phyloP scores from a whole-genome alignment of 2,113 vertebrate species.

The Galbula dea region DNA sequence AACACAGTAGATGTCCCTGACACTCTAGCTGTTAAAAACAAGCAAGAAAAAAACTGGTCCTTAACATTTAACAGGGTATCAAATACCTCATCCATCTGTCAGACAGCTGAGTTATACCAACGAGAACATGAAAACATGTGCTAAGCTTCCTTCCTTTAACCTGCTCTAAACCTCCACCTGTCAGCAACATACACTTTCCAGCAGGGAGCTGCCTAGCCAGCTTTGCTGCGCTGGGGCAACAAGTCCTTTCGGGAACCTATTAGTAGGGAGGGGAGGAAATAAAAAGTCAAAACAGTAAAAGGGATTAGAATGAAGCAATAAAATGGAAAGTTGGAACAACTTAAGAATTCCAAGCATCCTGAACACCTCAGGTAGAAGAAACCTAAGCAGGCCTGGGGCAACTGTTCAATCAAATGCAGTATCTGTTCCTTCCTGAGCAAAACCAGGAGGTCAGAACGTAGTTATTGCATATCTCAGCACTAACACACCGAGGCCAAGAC shows the following conservation, averaged over 20 bases:
- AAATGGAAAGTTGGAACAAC: background rate
- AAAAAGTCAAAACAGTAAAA: background rate
- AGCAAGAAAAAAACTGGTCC: background rate
- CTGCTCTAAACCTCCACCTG: background rate
- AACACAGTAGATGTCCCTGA: background rate
- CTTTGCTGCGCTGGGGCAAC: background rate
- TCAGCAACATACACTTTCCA: background rate
- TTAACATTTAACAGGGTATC: background rate
- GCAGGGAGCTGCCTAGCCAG: background rate
- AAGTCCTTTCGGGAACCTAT: background rate
- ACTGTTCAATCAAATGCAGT: background rate
- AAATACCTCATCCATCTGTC: background rate
- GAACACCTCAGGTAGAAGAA: background rate
- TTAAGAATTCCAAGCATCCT: background rate
- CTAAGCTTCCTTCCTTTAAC: background rate
- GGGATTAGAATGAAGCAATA: background rate
- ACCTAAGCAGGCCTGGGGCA: background rate
- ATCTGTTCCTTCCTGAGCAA: background rate
- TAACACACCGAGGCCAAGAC: background rate
- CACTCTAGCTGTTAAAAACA: background rate
- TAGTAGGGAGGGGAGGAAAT: background rate
- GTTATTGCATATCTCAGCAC: background rate
- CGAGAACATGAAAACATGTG: rapidly evolving
- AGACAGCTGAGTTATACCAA: background rate
- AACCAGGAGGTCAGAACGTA: background rate